Evolutionary conservation across 1,140 invertebrate genomes (phyloP).

Genomic region (Potamilus streckersoni): DNA sequence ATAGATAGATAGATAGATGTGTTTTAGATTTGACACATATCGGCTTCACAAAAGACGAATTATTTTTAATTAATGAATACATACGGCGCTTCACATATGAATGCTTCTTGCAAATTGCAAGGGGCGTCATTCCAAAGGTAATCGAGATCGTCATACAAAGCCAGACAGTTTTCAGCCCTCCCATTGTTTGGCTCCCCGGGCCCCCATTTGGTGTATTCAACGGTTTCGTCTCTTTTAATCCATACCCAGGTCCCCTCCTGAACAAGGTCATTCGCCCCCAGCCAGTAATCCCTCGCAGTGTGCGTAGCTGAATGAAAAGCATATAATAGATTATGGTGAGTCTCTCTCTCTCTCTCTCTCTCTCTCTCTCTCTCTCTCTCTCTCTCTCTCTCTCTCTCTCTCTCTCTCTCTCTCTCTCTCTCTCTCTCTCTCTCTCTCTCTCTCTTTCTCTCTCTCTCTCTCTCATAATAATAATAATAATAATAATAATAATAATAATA

Average conservation of each 20-base stretch:
- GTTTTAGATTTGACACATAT: too few relatives aligned
- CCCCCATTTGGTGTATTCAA: slow-evolving; percentile 21
- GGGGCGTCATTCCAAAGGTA: slow-evolving; percentile 30
- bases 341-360: too few relatives aligned
- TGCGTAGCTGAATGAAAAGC: neutral
- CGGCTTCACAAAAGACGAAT: too few relatives aligned
- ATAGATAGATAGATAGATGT: too few relatives aligned
- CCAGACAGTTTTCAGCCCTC: slow-evolving; percentile 21
- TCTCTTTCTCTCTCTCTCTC: too few relatives aligned
- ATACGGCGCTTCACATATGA: slow-evolving; percentile 31
- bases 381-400: too few relatives aligned
- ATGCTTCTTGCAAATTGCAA: slow-evolving; percentile 13
- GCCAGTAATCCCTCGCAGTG: slow-evolving; percentile 19
- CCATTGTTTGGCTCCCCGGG: slow-evolving; percentile 16
- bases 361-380: too few relatives aligned
- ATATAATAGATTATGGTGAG: neutral
- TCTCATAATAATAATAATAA: too few relatives aligned
- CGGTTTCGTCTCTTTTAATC: slow-evolving; percentile 17
- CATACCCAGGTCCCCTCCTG: slow-evolving; percentile 24
- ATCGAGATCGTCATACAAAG: slow-evolving; percentile 15
- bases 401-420: too few relatives aligned
- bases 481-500: too few relatives aligned
- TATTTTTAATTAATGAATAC: neutral
- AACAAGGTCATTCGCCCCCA: slow-evolving; percentile 19
- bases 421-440: too few relatives aligned